Base-by-base conservation (phyloP, 2,888 invertebrate species). In the Drosophila mimetica region DNA sequence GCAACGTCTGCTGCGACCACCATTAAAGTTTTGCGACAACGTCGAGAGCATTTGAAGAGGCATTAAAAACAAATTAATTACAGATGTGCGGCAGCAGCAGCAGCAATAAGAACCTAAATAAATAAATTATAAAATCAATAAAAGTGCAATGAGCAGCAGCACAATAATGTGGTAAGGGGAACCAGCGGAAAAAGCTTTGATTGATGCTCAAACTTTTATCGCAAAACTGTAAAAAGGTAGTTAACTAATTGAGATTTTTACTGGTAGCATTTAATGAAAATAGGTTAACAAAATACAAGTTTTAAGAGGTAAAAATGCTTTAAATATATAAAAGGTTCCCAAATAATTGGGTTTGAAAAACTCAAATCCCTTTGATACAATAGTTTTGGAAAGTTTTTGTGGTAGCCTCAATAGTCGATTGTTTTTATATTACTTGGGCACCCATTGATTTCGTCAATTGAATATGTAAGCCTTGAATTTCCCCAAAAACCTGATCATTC, bases 11-110 rank as follows among this genome's bases (percentile, higher is more conserved):
- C 70, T 58, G 69, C 54, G 65, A 59, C 70, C 80, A 77, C 77
- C 83, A 86, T 85, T 83, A 81, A 86, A 84, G 79, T 86, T 84
- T 60, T 85, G 61, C 70, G 50, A 58, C 67, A 52, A 39, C 44
- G 66, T 60, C 72, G 52, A 42, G 59, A 70, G 54, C 82, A 76
- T 83, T 86, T 79, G 84, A 75, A 79, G 84, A 71, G 79, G 84
- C 84, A 84, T 84, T 84, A 84, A 84, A 84, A 84, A 86, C 84
- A 84, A 84, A 84, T 84, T 84, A 84, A 84, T 84, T 84, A 84
- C 84, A 86, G 65, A 75, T 79, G 61, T 71, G 65, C 66, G 74
- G 58, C 48, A 48, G 47, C 47, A 46, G 37, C 47, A 32, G 20
- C 50, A 41, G 66, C 52, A 63, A 53, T 61, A 61, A 44, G 37